These are phyloP conservation scores for Carterocephalus palaemon DNA, from an alignment of 2,888 invertebrate genomes.

Conservation along the genomic window DNA sequence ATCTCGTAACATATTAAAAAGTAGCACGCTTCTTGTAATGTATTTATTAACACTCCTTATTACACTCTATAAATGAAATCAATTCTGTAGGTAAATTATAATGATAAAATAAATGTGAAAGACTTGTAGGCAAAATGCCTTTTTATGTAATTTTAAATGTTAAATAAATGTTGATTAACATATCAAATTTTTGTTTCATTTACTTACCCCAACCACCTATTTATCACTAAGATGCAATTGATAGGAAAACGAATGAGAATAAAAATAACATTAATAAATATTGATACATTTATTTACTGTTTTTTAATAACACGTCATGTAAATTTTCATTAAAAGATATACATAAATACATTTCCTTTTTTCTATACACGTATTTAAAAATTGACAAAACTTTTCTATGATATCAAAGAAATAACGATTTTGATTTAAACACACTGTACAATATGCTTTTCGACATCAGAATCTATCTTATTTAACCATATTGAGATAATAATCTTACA, in stretches of 20 bases:
- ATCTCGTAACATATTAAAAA: no score
- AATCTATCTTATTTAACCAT: no score
- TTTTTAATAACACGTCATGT: background rate
- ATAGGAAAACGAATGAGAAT: no score
- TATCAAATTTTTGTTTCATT: slow-evolving; percentile 64
- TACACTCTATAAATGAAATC: slow-evolving; percentile 71
- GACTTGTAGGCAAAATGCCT: slow-evolving; percentile 75
- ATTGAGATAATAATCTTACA: no score
- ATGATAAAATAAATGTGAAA: slow-evolving; percentile 63
- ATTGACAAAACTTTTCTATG: no score
- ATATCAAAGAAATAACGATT: no score
- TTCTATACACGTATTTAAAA: slow-evolving; percentile 1
- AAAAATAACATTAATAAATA: no score
- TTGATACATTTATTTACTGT: slow-evolving; percentile 6
- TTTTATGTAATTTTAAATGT: slow-evolving; percentile 78
- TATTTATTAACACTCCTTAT: slow-evolving; percentile 24
- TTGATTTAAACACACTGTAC: no score
- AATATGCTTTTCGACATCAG: no score
- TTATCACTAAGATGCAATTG: no score
- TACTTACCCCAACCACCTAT: slow-evolving; percentile 8
- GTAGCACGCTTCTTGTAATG: slow-evolving; percentile 30
- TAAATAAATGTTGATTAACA: slow-evolving; percentile 76
- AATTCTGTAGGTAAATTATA: slow-evolving; percentile 66
- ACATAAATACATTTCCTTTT: background rate
- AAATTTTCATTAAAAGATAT: slow-evolving; percentile 1